Evolutionary conservation across 1,140 invertebrate species (phyloP).

Genomic region (Bombyx mandarina): DNA sequence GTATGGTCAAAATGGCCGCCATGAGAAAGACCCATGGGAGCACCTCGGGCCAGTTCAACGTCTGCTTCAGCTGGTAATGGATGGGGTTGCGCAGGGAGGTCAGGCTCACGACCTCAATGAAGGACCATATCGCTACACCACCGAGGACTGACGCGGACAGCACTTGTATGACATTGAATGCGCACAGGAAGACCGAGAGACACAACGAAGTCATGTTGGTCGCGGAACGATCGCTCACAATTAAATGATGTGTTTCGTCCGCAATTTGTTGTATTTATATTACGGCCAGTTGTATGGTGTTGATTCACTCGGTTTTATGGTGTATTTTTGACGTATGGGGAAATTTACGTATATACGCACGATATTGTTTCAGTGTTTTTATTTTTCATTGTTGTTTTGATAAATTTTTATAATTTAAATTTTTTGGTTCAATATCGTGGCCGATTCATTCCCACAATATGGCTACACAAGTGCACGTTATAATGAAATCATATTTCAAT

Average conservation of each 20-base stretch:
- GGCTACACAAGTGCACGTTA: too few species aligned
- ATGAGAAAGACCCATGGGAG: slow-evolving; percentile 57
- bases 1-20: slow-evolving; percentile 35
- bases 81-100: slow-evolving; percentile 46
- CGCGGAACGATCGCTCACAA: slow-evolving; percentile 20
- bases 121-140: slow-evolving; percentile 47
- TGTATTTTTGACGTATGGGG: too few species aligned
- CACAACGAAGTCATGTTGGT: slow-evolving; percentile 16
- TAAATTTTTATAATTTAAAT: too few species aligned
- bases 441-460: too few species aligned
- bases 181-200: slow-evolving; percentile 20
- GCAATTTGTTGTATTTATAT: not conserved
- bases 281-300: too few species aligned
- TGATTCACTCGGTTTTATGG: too few species aligned
- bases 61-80: slow-evolving; percentile 55
- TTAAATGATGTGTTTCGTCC: slow-evolving; percentile 37
- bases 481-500: too few species aligned
- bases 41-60: slow-evolving; percentile 56
- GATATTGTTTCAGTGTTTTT: too few species aligned
- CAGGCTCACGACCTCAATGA: slow-evolving; percentile 45
- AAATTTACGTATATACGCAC: too few species aligned
- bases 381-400: too few species aligned
- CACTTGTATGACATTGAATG: slow-evolving; percentile 37
- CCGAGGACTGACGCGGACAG: slow-evolving; percentile 38
- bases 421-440: too few species aligned